A percentile compares a stretch with the other conserved stretches of the same genome.
Conservation (phyloP, 2,888 invertebrate genomes). For the Rhaphigaster nebulosa region DNA sequence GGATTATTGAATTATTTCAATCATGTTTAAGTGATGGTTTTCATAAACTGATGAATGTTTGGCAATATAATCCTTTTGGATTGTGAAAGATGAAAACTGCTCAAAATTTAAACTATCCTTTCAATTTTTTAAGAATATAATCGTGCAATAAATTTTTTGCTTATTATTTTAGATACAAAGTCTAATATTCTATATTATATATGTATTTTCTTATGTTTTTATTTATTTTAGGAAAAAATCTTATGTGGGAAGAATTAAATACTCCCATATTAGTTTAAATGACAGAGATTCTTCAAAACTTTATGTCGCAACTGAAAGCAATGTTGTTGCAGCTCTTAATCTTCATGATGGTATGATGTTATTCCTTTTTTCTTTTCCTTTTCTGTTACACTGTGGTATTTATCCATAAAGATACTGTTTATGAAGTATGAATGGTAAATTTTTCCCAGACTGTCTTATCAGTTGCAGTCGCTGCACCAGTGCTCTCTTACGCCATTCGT, state of each 20-base stretch:
- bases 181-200: neutral
- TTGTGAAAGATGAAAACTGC: neutral
- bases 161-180: neutral
- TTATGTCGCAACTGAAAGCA: slow-evolving; percentile 87
- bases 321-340: slow-evolving; percentile 87
- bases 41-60: neutral
- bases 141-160: neutral
- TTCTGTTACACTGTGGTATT: too few species aligned
- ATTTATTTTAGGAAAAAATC: slow-evolving; percentile 78
- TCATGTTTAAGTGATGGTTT: neutral
- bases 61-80: neutral
- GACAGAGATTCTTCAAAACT: slow-evolving; percentile 70
- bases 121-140: neutral
- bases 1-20: neutral
- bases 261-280: slow-evolving; percentile 79
- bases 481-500: too few species aligned
- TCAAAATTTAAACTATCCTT: neutral
- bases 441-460: too few species aligned
- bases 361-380: neutral
- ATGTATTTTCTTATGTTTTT: neutral
- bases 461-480: too few species aligned
- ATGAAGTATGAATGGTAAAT: neutral
- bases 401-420: neutral
- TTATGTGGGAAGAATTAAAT: slow-evolving; percentile 85
- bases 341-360: slow-evolving; percentile 78